These are phyloP conservation scores for Phylloscopus trochilus DNA, from an alignment of 2,113 vertebrate genomes.

Conservation along the genomic window DNA sequence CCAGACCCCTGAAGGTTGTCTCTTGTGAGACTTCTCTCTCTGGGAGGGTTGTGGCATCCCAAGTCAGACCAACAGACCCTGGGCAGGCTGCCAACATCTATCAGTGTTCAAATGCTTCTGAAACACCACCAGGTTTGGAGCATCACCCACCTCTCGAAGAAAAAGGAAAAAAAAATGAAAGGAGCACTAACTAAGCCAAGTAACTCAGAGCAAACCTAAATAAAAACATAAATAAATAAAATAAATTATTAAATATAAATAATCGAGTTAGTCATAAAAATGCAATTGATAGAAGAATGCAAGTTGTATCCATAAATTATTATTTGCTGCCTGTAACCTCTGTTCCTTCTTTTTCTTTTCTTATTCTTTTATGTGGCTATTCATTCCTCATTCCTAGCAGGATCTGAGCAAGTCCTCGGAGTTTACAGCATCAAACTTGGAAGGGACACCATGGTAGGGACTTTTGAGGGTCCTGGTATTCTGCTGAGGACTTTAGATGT, in stretches of 20 bases:
- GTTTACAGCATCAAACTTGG: background rate
- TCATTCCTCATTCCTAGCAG: background rate
- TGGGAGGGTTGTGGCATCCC: no score
- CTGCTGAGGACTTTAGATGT: background rate
- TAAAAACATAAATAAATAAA: background rate
- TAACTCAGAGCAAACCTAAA: background rate
- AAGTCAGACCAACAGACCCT: no score
- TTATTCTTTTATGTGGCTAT: background rate
- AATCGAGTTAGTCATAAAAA: background rate
- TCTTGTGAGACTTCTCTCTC: no score
- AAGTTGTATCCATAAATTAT: background rate
- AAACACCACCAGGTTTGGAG: background rate
- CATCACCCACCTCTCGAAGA: background rate
- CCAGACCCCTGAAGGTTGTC: no score
- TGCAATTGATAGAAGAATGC: background rate
- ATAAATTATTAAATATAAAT: background rate
- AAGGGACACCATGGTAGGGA: background rate
- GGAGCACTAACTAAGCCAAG: background rate
- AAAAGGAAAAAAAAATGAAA: background rate
- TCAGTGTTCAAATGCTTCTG: background rate
- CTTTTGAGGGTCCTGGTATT: background rate
- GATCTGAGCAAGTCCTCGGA: background rate
- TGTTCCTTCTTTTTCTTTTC: background rate
- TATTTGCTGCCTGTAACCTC: background rate
- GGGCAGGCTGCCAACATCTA: no score